Base-by-base conservation (phyloP, 2,888 invertebrate species). In the Artemia sp. region DNA sequence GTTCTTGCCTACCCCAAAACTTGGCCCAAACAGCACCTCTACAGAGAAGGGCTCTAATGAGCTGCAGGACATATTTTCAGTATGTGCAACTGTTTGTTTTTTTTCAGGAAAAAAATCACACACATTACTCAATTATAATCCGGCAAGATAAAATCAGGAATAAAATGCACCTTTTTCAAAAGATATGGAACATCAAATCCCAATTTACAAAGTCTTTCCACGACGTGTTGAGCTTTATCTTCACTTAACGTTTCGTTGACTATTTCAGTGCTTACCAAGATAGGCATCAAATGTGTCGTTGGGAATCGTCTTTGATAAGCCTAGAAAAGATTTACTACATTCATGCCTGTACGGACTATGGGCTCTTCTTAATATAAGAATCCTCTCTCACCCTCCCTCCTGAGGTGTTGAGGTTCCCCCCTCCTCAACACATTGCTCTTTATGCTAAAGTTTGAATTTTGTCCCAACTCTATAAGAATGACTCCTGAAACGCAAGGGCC, bases 281-380 rank as follows among this genome's bases (percentile, higher is more conserved):
- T 90, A 52, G 95, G 95, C 77, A 95, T 94, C 83, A 93, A 90
- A 51, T 90, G 88, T 77, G 94, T 94, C 71, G 84, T 89, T 24
- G 95, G 95, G 79, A 95, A 95, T 74, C 95, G 85, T 76, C 87
- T 85, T 80, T 94, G 91, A 79, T 95, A 95, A 8, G 95, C 94
- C 93, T 94, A 80, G 0, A 75, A 76, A 76, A 77, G 76, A 73
- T 70, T 71, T 73, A 70, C 72, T 67, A n/a, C 14, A 64, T 14
- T 53, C 52, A 52, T 67, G 6, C 24, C n/a, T n/a, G 67, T 24
- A 14, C 24, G 8, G 3, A n/a, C 12, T 51, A 67, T 50, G n/a
- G n/a, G 19, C n/a, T 8, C 64, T 8, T 7, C n/a, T 8, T 7
- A 58, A 8, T 14, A 58, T n/a, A 8, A 14, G 64, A 19, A 58